A percentile compares a stretch with the other conserved stretches of the same genome.
These are phyloP conservation scores for Rhyacophila evoluta DNA, from an alignment of 2,888 invertebrate species.

Conservation along the genomic window DNA sequence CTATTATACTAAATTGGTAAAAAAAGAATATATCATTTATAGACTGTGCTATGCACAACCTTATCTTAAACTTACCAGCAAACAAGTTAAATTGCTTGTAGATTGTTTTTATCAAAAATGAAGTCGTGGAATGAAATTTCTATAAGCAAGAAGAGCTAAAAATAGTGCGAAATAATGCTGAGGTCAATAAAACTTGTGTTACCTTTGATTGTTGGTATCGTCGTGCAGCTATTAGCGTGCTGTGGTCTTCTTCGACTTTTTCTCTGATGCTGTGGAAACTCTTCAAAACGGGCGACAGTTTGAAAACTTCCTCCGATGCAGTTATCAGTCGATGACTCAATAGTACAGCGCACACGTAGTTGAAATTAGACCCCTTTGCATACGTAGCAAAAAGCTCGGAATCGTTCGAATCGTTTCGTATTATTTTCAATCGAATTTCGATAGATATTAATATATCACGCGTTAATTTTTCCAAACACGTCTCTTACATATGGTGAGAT, in stretches of 20 bases:
- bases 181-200: neutral
- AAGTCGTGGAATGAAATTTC: no score
- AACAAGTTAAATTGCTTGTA: no score
- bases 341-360: neutral
- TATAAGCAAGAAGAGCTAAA: no score
- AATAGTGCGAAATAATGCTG: neutral
- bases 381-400: neutral
- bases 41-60: no score
- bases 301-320: neutral
- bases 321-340: neutral
- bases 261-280: neutral
- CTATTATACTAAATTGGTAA: no score
- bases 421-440: neutral
- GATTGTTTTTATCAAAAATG: no score
- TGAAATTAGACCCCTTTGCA: neutral
- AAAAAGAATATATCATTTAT: no score
- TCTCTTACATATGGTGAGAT: neutral
- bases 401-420: neutral
- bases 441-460: neutral
- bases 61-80: no score
- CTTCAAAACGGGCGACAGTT: conserved; percentile 4
- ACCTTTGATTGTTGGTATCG: neutral
- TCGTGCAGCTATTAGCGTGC: neutral
- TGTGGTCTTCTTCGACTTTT: neutral
- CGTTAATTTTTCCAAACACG: neutral